These are phyloP conservation scores for Drusus annulatus DNA, from an alignment of 1,140 invertebrate species.

Conservation along the genomic window DNA sequence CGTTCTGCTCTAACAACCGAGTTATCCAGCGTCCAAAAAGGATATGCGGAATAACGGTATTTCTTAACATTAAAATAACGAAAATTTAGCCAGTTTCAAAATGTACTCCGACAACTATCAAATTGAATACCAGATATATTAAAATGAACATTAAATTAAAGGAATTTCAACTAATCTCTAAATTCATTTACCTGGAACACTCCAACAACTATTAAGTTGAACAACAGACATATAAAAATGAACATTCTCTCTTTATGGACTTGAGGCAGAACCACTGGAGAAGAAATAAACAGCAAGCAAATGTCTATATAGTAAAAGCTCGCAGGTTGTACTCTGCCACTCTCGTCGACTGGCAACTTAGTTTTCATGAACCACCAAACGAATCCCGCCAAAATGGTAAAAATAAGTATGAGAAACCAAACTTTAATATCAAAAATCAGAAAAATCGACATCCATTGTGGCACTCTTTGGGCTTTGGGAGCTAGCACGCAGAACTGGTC, in stretches of 20 bases:
- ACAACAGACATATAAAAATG: conserved; percentile 60
- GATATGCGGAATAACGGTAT: too few relatives aligned
- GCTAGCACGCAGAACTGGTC: conserved; percentile 67
- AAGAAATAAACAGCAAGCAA: conserved; percentile 39
- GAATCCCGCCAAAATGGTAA: conserved; percentile 54
- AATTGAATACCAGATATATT: conserved; percentile 61
- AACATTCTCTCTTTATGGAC: conserved; percentile 60
- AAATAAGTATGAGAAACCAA: conserved; percentile 62
- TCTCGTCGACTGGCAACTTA: not conserved
- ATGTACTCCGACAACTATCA: conserved; percentile 62
- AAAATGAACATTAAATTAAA: conserved; percentile 58
- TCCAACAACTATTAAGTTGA: conserved; percentile 63
- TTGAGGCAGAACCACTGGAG: conserved; percentile 27
- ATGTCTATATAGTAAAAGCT: conserved; percentile 49
- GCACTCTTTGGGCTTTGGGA: conserved; percentile 64
- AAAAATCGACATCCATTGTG: conserved; percentile 63
- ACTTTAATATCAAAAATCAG: conserved; percentile 61
- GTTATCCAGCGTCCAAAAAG: too few relatives aligned
- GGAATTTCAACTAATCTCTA: too few relatives aligned
- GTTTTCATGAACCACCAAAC: conserved; percentile 61
- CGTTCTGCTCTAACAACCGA: not conserved
- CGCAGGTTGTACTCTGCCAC: not conserved
- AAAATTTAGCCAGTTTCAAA: too few relatives aligned
- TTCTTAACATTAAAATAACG: too few relatives aligned
- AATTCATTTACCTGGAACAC: conserved; percentile 56